phyloP scores from a whole-genome alignment of 2,797 vertebrate genomes.

The Xiphorhynchus erythropygius region DNA sequence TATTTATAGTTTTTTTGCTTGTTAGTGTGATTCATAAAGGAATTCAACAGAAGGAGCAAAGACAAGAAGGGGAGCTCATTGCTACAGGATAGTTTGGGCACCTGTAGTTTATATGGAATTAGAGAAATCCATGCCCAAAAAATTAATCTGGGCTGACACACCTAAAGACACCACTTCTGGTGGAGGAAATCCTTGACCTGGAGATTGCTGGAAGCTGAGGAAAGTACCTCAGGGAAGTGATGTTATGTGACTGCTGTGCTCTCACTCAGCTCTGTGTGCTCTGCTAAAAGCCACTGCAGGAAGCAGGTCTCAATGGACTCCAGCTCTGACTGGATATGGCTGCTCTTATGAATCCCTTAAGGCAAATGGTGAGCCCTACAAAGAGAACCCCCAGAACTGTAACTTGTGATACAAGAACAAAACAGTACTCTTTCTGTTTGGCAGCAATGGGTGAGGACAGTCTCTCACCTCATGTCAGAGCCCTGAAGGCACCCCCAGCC shows the following conservation, averaged over 20 bases:
- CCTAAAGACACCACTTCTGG: neutral
- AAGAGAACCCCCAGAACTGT: neutral
- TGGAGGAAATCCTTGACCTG: neutral
- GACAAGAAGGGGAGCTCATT: neutral
- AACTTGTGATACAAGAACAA: neutral
- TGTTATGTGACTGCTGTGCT: neutral
- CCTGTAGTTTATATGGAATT: neutral
- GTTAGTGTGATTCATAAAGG: neutral
- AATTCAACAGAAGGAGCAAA: neutral
- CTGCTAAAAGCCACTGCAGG: neutral
- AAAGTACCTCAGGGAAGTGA: neutral
- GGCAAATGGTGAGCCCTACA: neutral
- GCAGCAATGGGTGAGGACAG: neutral
- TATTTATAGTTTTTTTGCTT: neutral
- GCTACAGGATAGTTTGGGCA: neutral
- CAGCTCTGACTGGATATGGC: fast-evolving
- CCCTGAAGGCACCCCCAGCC: neutral
- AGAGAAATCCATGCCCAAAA: neutral
- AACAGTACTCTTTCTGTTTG: neutral
- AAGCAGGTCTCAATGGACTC: neutral
- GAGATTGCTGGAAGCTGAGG: neutral
- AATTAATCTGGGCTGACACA: neutral
- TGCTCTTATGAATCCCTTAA: fast-evolving
- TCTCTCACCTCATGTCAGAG: neutral
- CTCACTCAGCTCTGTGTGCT: neutral